Conservation (phyloP, 2,113 vertebrate genomes). For the Anguilla japonica region DNA sequence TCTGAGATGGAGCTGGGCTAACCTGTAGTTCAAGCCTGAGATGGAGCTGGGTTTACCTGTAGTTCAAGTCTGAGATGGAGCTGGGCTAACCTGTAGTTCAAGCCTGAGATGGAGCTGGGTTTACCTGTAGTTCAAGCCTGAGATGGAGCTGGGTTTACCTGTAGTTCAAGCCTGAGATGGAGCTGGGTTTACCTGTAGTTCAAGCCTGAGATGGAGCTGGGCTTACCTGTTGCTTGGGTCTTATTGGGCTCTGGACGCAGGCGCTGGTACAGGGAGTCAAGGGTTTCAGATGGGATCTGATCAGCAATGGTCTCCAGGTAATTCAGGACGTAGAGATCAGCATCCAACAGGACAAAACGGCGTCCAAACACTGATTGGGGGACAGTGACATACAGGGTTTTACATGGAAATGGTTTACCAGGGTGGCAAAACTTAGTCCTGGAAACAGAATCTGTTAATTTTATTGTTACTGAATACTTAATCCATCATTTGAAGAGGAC, state of each 20-base stretch:
- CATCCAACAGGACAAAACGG: slow-evolving; percentile 80
- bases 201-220: not conserved
- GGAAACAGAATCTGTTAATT: no score
- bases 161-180: no score
- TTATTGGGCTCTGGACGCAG: slow-evolving; percentile 11
- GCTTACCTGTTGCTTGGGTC: not conserved
- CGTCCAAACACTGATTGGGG: slow-evolving; percentile 78
- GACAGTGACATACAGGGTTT: not conserved
- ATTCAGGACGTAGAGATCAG: slow-evolving; percentile 78
- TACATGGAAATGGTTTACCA: not conserved
- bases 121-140: no score
- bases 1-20: no score
- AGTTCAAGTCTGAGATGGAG: no score
- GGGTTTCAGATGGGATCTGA: slow-evolving; percentile 69
- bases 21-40: not conserved
- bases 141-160: no score
- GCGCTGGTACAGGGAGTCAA: slow-evolving; percentile 71
- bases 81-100: no score
- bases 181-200: not conserved
- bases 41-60: no score
- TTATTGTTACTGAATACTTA: no score
- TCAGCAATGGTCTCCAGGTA: slow-evolving; percentile 78
- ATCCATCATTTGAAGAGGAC: no score
- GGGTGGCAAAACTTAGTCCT: no score
- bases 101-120: no score